Percentiles rank a stretch among this genome's conserved stretches.
Conservation (phyloP, 2,113 vertebrate species). For the Maccullochella peelii region DNA sequence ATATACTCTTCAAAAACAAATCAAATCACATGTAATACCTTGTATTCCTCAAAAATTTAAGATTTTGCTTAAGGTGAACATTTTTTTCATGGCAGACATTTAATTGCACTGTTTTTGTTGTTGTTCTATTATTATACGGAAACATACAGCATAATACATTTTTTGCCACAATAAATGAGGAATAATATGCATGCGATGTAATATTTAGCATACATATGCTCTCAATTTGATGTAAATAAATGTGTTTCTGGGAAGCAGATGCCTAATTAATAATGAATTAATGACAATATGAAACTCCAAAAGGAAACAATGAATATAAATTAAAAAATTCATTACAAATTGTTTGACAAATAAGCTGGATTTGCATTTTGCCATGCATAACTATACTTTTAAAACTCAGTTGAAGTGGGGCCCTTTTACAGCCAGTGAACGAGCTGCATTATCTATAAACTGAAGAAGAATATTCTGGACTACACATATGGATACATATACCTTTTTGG, state of each 20-base stretch:
- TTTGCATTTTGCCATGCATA: neutral
- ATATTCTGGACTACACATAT: neutral
- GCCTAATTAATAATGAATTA: conserved; percentile 67
- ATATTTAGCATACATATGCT: conserved; percentile 61
- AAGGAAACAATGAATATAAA: conserved; percentile 27
- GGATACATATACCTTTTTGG: neutral
- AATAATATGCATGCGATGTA: conserved; percentile 32
- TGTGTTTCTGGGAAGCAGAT: conserved; percentile 18
- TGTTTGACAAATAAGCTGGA: neutral
- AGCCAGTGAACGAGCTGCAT: neutral
- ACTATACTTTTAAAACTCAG: neutral
- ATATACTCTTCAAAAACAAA: conserved; percentile 34
- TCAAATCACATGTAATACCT: conserved; percentile 25
- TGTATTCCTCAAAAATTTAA: neutral
- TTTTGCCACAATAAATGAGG: conserved; percentile 6
- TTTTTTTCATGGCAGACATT: conserved; percentile 5
- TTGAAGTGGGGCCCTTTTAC: neutral
- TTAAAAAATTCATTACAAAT: conserved; percentile 2
- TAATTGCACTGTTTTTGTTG: conserved; percentile 17
- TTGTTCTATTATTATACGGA: neutral
- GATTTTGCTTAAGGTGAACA: conserved; percentile 9
- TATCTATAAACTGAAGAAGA: neutral
- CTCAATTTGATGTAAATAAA: conserved; percentile 52
- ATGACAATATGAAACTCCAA: conserved; percentile 20
- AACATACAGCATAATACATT: neutral